A percentile compares a stretch with the other conserved stretches of the same genome.
These are phyloP conservation scores for Drosophila borborema DNA, from an alignment of 2,888 invertebrate genomes.

Conservation along the genomic window DNA sequence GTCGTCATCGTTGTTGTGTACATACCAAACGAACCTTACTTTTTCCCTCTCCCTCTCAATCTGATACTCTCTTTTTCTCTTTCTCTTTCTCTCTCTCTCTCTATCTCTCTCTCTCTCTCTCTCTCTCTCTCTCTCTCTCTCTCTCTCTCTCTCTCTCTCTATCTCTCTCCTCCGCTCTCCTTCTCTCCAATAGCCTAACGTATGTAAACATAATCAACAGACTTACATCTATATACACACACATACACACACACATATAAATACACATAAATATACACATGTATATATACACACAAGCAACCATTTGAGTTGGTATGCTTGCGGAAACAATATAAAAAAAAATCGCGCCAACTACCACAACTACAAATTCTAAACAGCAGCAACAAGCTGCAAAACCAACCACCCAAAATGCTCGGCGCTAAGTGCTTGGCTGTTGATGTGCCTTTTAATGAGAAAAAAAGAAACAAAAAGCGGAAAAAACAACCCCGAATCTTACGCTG, in stretches of 20 bases:
- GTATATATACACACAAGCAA: not conserved
- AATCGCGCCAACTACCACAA: slow-evolving; percentile 48
- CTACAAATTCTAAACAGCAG: slow-evolving; percentile 39
- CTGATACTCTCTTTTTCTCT: slow-evolving; percentile 6
- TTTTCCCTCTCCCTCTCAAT: slow-evolving; percentile 13
- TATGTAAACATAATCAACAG: slow-evolving; percentile 46
- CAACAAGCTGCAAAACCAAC: slow-evolving; percentile 45
- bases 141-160: slow-evolving; percentile 4
- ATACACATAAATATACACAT: not conserved
- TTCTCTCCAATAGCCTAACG: slow-evolving; percentile 27
- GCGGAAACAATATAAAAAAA: slow-evolving; percentile 55
- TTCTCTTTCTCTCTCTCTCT: slow-evolving; percentile 16
- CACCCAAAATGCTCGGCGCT: slow-evolving; percentile 46
- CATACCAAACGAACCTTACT: slow-evolving; percentile 6
- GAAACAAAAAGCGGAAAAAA: slow-evolving; percentile 27
- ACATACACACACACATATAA: not conserved
- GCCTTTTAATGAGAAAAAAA: slow-evolving; percentile 53
- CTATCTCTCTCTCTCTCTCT: not conserved
- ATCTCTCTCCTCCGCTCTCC: slow-evolving; percentile 12
- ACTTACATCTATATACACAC: slow-evolving; percentile 18
- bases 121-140: not conserved
- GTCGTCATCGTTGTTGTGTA: slow-evolving; percentile 1
- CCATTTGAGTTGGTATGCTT: slow-evolving; percentile 16
- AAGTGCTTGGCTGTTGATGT: slow-evolving; percentile 24
- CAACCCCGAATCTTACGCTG: slow-evolving; percentile 55